Conservation (phyloP, 2,888 invertebrate genomes). For the Eupithecia vulgata region DNA sequence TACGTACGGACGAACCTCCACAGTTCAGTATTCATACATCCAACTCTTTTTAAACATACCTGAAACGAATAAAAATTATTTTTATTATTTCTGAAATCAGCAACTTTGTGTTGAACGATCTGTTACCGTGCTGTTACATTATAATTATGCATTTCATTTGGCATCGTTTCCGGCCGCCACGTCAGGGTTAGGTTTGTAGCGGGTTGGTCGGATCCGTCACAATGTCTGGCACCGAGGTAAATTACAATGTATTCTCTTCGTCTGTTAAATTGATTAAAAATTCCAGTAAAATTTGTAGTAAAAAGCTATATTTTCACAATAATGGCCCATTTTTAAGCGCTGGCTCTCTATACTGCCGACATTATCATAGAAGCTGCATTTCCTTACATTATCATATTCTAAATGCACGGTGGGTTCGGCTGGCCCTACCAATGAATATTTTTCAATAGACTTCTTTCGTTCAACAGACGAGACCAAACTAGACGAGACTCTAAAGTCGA, state of each 20-base stretch:
- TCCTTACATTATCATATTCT: conserved; percentile 10
- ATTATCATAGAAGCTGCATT: conserved; percentile 20
- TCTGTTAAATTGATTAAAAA: neutral
- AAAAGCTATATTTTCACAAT: neutral
- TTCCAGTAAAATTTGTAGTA: neutral
- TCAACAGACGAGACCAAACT: neutral
- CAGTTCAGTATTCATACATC: neutral
- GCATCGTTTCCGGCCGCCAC: neutral
- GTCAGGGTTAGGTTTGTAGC: neutral
- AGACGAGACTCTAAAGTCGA: neutral
- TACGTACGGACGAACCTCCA: neutral
- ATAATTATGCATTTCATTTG: neutral
- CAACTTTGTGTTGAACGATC: neutral
- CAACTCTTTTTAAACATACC: neutral
- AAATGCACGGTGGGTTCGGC: neutral
- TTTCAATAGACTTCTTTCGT: neutral
- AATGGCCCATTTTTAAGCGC: neutral
- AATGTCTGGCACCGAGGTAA: neutral
- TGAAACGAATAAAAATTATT: neutral
- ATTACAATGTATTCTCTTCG: neutral
- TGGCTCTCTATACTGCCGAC: neutral
- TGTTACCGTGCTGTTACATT: neutral
- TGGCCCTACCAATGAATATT: neutral
- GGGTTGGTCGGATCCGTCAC: neutral
- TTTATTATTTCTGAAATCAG: neutral